Base-by-base conservation (phyloP, 2,113 vertebrate genomes). In the Lamprologus ornatipinnis region DNA sequence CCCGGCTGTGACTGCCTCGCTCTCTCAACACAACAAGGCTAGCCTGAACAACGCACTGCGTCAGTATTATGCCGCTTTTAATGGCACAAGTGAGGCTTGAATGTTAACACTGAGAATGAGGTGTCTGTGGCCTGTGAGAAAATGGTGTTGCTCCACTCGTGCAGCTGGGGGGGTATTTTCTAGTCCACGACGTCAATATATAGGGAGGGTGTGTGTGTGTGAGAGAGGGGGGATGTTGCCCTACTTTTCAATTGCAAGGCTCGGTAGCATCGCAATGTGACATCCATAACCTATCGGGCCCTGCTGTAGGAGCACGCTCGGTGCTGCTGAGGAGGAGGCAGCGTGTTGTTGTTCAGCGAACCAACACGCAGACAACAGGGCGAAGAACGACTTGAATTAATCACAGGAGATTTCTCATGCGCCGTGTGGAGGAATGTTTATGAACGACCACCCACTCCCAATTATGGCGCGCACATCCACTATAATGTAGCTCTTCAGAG, bases 231-330 rank as follows among this genome's bases (percentile, higher is more conserved):
- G 92, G 90, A 91, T 89, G 91, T 85, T 95, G 94, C 86, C 95
- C 95, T 95, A 95, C 93, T 95, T 95, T 94, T 92, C 91, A 91
- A 78, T 90, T 85, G 93, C 85, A 87, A 82, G 85, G 90, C 91
- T 91, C 63, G 87, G 85, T 91, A 93, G 94, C 93, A 94, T 96
- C 91, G 93, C 94, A 94, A 95, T 95, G 95, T 95, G 91, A 93
- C 94, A 94, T 93, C 94, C 94, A 94, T 94, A 94, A 95, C 88
- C 94, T 90, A 89, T 87, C 80, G 90, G 92, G 90, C 91, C 82
- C 58, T 80, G 88, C 84, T 88, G 87, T 88, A 88, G 68, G 91
- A 88, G 91, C 93, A 91, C 91, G 37, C 85, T 90, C 83, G 35
- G 87, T 73, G 89, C 26, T 13, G 70, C 37, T 53, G 85, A 51